Conservation (phyloP, 92 coral and sea anemone genomes). For the Phenganax subtilis region DNA sequence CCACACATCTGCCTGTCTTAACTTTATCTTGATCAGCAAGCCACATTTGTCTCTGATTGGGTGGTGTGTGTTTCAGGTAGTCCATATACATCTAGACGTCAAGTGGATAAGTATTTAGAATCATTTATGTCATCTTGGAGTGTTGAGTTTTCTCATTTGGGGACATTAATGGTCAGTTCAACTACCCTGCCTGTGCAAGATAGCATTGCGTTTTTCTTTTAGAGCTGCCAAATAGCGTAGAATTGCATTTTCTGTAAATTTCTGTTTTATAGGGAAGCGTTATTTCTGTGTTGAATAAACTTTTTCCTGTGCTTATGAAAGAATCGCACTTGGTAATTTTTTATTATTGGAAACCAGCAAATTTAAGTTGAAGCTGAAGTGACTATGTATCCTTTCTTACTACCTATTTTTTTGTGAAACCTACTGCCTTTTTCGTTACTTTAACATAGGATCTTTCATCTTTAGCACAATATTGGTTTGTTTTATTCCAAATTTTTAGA, state of each 20-base stretch:
- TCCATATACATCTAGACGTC: constrained; percentile 31
- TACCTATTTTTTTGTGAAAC: too few relatives aligned
- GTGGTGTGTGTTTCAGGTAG: constrained; percentile 5
- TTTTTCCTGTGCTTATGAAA: constrained; percentile 37
- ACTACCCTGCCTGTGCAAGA: too few relatives aligned
- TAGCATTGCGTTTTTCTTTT: not conserved
- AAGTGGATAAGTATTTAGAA: constrained; percentile 28
- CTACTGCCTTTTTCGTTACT: too few relatives aligned
- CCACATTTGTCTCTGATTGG: not conserved
- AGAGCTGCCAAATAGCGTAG: not conserved
- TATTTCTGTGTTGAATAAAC: constrained; percentile 30
- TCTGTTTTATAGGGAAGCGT: constrained; percentile 18
- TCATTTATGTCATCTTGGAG: constrained; percentile 27
- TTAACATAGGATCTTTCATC: too few relatives aligned
- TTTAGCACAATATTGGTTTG: too few relatives aligned
- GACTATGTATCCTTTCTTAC: too few relatives aligned
- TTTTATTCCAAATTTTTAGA: constrained; percentile 39
- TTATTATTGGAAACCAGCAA: not conserved
- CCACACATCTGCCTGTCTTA: not conserved
- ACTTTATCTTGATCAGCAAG: not conserved
- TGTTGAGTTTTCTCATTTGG: constrained; percentile 30
- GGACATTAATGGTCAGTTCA: constrained; percentile 20
- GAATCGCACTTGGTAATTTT: constrained; percentile 30
- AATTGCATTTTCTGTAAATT: not conserved
- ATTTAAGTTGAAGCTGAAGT: too few relatives aligned